These are phyloP conservation scores for Lithobates sylvaticus DNA, from an alignment of 2,797 vertebrate species.

Conservation along the genomic window DNA sequence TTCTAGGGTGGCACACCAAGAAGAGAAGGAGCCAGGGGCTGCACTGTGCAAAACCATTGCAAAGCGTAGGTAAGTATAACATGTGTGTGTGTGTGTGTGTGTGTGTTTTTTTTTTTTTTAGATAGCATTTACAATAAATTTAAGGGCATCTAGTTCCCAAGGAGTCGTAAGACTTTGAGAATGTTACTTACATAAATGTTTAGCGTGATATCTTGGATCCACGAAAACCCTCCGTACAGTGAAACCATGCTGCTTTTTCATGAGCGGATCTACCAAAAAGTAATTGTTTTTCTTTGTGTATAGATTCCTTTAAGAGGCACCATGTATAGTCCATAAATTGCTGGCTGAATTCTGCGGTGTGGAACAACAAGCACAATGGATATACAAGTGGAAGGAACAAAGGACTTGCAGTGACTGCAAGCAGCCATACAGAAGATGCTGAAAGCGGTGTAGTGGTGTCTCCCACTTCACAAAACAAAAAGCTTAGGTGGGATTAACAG, in stretches of 20 bases:
- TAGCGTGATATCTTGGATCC: not conserved
- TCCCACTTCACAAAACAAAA: constrained; percentile 3
- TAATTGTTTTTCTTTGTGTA: not conserved
- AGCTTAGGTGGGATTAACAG: constrained; percentile 47
- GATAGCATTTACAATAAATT: too few species aligned
- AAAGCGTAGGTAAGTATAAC: too few species aligned
- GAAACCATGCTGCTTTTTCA: not conserved
- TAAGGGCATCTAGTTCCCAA: too few species aligned
- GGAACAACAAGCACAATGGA: not conserved
- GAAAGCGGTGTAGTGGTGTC: not conserved
- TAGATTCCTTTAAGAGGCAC: not conserved
- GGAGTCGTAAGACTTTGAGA: too few species aligned
- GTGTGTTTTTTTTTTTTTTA: too few species aligned
- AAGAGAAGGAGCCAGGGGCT: too few species aligned
- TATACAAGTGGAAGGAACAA: not conserved
- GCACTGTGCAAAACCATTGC: too few species aligned
- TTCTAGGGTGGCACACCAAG: too few species aligned
- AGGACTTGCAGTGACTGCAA: not conserved
- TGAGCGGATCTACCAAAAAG: not conserved
- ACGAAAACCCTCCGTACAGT: not conserved
- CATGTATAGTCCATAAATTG: not conserved
- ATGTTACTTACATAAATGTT: constrained; percentile 40
- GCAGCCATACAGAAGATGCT: not conserved
- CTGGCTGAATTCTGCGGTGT: too few species aligned
- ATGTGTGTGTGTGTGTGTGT: too few species aligned